phyloP scores from a whole-genome alignment of 2,113 vertebrate species.

The Cricetomys ansorgei region DNA sequence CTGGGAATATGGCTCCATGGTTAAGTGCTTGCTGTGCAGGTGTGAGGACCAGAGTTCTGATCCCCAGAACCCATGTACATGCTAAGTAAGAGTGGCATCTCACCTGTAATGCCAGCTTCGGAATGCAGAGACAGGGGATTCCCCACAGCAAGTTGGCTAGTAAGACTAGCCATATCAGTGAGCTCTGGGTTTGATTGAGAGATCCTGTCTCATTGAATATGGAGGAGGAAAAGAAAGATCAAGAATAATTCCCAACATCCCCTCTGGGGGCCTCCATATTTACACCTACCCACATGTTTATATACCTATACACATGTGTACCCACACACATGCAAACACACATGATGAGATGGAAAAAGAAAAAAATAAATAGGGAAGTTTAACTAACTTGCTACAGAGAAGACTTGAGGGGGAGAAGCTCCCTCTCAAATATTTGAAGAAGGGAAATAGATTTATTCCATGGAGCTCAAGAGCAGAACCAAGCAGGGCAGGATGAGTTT shows the following conservation, averaged over 20 bases:
- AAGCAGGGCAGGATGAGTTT: not conserved
- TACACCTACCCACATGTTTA: too few species aligned
- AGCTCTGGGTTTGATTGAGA: not conserved
- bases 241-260: not conserved
- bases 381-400: not conserved
- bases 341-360: too few species aligned
- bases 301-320: not conserved
- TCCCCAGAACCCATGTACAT: not conserved
- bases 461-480: not conserved
- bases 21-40: not conserved
- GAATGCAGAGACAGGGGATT: not conserved
- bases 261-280: not conserved
- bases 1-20: not conserved
- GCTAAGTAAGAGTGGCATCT: not conserved
- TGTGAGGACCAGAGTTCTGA: not conserved
- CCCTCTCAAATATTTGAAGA: conserved; percentile 41
- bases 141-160: not conserved
- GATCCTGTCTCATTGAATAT: not conserved
- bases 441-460: conserved; percentile 8
- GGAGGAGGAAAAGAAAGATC: too few species aligned
- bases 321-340: too few species aligned
- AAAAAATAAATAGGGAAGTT: not conserved
- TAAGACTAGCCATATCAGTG: not conserved
- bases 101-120: not conserved
- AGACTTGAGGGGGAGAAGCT: not conserved